phyloP scores from a whole-genome alignment of 2,797 vertebrate genomes.

The Eutrigla gurnardus region DNA sequence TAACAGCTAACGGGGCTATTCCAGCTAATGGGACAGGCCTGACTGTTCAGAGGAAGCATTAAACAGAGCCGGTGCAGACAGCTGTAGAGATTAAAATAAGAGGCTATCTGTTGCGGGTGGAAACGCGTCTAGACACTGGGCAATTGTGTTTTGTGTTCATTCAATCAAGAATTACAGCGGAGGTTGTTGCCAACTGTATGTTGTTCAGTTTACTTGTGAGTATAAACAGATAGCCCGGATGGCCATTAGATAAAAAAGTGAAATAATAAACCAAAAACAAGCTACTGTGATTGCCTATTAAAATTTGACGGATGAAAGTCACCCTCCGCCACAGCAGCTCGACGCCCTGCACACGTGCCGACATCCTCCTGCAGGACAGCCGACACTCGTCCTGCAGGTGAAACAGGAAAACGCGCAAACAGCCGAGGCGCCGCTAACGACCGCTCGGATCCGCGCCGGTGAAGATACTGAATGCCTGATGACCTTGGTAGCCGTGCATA shows the following conservation, averaged over 20 bases:
- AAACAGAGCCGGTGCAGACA: no score
- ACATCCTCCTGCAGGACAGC: conserved; percentile 43
- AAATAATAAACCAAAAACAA: conserved; percentile 36
- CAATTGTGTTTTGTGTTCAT: not conserved
- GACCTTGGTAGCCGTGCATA: conserved; percentile 73
- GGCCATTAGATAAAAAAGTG: conserved; percentile 3
- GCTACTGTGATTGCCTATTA: conserved; percentile 15
- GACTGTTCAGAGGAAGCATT: no score
- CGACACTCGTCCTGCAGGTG: conserved; percentile 56
- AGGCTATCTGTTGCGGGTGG: no score
- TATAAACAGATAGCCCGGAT: conserved; percentile 21
- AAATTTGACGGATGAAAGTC: conserved; percentile 45
- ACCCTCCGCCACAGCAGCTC: conserved; percentile 45
- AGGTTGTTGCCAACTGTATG: not conserved
- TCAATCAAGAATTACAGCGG: not conserved
- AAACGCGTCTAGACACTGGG: rapidly evolving
- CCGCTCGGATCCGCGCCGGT: conserved; percentile 53
- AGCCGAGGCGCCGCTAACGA: conserved; percentile 38
- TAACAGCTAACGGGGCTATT: not conserved
- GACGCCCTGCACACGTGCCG: conserved; percentile 20
- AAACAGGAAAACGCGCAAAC: conserved; percentile 52
- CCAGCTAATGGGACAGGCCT: not conserved
- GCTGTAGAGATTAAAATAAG: no score
- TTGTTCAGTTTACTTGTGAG: conserved; percentile 1
- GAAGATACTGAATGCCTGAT: conserved; percentile 62